These are phyloP conservation scores for Doris montereyensis DNA, from an alignment of 2,888 invertebrate species.

Conservation along the genomic window DNA sequence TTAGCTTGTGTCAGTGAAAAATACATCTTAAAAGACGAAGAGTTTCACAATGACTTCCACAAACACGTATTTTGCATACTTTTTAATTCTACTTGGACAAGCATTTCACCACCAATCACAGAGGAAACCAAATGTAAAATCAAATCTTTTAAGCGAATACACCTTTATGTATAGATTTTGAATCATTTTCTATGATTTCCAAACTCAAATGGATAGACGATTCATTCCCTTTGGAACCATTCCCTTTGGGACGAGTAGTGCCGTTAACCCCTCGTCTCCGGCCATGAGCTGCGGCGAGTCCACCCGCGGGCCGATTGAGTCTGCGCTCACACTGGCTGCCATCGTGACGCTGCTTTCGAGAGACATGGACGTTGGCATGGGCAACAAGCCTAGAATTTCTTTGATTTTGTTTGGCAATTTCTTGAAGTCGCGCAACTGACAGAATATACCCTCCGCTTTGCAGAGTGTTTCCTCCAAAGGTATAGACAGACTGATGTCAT, in stretches of 20 bases:
- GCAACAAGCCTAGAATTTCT: conserved; percentile 65
- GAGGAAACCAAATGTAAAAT: background rate
- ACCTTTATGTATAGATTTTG: no score
- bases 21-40: no score
- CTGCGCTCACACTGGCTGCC: background rate
- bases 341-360: conserved; percentile 13
- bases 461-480: conserved; percentile 87
- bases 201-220: background rate
- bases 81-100: no score
- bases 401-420: conserved; percentile 63
- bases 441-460: conserved; percentile 92
- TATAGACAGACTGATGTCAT: conserved; percentile 91
- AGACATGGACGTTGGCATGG: conserved; percentile 48
- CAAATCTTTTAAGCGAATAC: background rate
- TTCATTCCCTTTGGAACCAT: background rate
- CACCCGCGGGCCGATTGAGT: background rate
- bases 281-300: conserved; percentile 24
- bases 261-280: background rate
- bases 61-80: no score
- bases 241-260: no score
- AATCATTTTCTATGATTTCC: background rate
- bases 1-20: no score
- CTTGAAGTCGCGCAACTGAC: conserved; percentile 79
- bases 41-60: no score
- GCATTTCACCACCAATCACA: no score